Conservation (phyloP, 2,113 vertebrate species). For the Solea senegalensis region DNA sequence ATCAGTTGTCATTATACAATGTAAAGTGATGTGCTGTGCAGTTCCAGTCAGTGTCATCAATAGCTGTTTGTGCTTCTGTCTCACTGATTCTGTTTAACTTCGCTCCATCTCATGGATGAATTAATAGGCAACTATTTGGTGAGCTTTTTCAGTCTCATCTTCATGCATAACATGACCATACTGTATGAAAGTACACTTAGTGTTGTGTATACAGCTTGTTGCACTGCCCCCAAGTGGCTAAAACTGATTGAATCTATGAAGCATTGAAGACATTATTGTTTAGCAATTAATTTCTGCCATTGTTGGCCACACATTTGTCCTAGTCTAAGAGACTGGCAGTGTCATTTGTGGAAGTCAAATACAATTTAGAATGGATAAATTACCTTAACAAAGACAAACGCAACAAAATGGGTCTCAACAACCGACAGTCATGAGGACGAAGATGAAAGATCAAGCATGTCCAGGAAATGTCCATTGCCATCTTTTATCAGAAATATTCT, state of each 20-base stretch:
- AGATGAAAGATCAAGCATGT: too few relatives aligned
- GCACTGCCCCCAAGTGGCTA: conserved; percentile 1
- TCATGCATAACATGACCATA: too few relatives aligned
- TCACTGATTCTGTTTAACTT: neutral
- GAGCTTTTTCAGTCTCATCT: neutral
- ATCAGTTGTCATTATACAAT: too few relatives aligned
- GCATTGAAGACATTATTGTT: neutral
- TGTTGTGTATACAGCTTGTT: neutral
- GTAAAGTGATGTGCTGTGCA: too few relatives aligned
- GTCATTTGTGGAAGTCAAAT: too few relatives aligned
- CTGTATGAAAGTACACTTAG: neutral
- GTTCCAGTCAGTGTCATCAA: neutral
- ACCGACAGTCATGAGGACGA: too few relatives aligned
- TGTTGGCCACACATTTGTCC: neutral
- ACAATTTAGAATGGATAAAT: too few relatives aligned
- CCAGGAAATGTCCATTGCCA: too few relatives aligned
- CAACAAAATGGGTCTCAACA: too few relatives aligned
- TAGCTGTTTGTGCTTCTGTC: too few relatives aligned
- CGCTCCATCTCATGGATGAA: neutral
- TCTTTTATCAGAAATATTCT: too few relatives aligned
- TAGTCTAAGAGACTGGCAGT: neutral
- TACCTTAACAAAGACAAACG: too few relatives aligned
- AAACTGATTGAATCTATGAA: neutral
- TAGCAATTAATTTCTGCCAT: neutral
- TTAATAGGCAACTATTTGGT: neutral